These are phyloP conservation scores for Magallana gigas DNA, from an alignment of 1,140 invertebrate genomes.

Conservation along the genomic window DNA sequence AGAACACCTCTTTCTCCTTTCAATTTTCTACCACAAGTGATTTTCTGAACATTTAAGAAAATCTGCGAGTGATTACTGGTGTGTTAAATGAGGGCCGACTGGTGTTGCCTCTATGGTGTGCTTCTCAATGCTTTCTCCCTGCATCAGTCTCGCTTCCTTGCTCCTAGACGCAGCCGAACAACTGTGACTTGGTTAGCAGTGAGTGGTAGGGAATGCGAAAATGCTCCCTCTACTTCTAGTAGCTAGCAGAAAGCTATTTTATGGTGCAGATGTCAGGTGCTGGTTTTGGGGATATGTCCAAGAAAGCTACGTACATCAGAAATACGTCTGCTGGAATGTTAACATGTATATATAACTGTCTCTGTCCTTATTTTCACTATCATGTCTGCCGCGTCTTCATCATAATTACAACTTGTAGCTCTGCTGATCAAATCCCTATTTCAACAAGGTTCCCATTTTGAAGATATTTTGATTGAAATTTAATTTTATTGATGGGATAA, in stretches of 20 bases:
- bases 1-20: conserved; percentile 21
- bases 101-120: neutral
- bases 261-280: conserved; percentile 32
- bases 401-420: too few species aligned
- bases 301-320: neutral
- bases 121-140: neutral
- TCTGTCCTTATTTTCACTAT: conserved; percentile 28
- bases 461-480: too few species aligned
- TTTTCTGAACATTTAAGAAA: conserved; percentile 38
- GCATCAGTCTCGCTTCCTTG: conserved; percentile 14
- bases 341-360: neutral
- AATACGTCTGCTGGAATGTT: conserved; percentile 5
- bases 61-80: conserved; percentile 30
- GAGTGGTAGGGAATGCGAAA: neutral
- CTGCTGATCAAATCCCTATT: too few species aligned
- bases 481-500: too few species aligned
- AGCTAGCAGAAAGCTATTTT: conserved; percentile 3
- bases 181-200: conserved; percentile 1
- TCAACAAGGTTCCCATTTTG: too few species aligned
- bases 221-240: neutral
- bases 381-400: neutral
- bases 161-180: neutral
- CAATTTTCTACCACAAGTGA: conserved; percentile 1
- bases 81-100: conserved; percentile 15
- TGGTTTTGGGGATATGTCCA: neutral